Base-by-base conservation (phyloP, 2,888 invertebrate species). In the Germaria angustata region DNA sequence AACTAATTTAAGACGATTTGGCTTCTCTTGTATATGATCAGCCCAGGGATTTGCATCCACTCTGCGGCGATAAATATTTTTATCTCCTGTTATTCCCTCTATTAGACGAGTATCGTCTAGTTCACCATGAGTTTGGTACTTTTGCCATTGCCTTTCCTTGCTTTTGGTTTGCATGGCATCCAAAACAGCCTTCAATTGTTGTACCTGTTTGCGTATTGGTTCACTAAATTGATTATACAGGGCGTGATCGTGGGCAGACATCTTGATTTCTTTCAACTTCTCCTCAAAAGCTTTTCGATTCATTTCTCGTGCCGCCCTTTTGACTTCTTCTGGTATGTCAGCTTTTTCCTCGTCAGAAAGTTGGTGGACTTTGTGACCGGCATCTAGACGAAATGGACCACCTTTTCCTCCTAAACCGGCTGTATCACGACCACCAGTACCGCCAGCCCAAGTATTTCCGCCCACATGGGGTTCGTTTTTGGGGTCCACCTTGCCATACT, bases 391-490 rank as follows among this genome's bases (percentile, higher is more conserved):
- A 92, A 97, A 99, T 0, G 99, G 98, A 0, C 98, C 99, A 17
- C 99, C 99, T 91, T 97, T 97, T 1, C 99, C 99, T 9, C 99
- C 99, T 46, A 99, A 92, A 0, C 99, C 99, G 0, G 98, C 98
- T 0, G 98, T 99, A 89, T 98, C 98, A 73, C 98, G 92, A 22
- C 98, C 98, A 39, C 97, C 98, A 9, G 95, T 96, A 65, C 98
- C 98, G 34, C 98, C 98, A 55, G 98, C 98, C 98, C 99, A 99
- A 0, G 96, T 97, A 89, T 98, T 98, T 0, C 99, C 99, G 34
- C 99, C 99, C 49, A 98, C 97, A 91, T 99, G 99, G 0, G 98
- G 98, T 53, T 96, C 94, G 88, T 97, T 96, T 13, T 96, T 95
- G 0, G 96, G 94, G 90, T 98, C 98, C 15, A 96, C 94, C 91